Base-by-base conservation (phyloP, 2,888 invertebrate genomes). In the Campaea margaritaria region DNA sequence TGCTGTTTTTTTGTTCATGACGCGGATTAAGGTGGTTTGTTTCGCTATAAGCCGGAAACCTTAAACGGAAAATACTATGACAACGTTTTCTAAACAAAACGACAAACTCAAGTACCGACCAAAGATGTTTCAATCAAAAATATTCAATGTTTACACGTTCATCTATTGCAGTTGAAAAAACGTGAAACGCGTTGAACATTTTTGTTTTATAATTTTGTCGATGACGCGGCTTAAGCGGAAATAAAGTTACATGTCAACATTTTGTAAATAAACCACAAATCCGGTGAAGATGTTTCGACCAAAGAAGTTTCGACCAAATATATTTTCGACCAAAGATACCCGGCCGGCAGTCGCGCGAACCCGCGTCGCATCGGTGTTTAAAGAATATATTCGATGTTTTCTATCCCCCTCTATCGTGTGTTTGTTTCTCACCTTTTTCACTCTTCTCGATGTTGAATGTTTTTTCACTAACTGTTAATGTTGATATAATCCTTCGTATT, bases 381-480 rank as follows among this genome's bases (percentile, higher is more conserved):
- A 81, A 81, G 74, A 81, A 78, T 85, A 69, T 84, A 87, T 65
- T 65, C 70, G 64, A 68, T 74, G 70, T 70, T 68, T 62, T 69
- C 78, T 83, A 73, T 82, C 81, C 83, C 86, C 86, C 84, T 87
- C 78, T 76, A 72, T 78, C 84, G 86, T 87, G 85, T 87, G 85
- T 86, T 85, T 87, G 73, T 83, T 89, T 84, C 87, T 84, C 87
- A 88, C 78, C 87, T 87, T 86, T 85, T 86, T 89, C 88, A 89
- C 91, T 90, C 89, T 89, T 76, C 60, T 87, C 88, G 87, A 86
- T 91, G 91, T 91, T 91, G 91, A 87, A 91, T 91, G 91, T 91
- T 91, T 71, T 59, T 90, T 91, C 91, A 91, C 91, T 91, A 91
- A 91, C 91, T 91, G 91, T 91, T 91, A 91, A 91, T 91, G 89